Conservation (phyloP, 2,797 vertebrate genomes). For the Austrolebias charrua region DNA sequence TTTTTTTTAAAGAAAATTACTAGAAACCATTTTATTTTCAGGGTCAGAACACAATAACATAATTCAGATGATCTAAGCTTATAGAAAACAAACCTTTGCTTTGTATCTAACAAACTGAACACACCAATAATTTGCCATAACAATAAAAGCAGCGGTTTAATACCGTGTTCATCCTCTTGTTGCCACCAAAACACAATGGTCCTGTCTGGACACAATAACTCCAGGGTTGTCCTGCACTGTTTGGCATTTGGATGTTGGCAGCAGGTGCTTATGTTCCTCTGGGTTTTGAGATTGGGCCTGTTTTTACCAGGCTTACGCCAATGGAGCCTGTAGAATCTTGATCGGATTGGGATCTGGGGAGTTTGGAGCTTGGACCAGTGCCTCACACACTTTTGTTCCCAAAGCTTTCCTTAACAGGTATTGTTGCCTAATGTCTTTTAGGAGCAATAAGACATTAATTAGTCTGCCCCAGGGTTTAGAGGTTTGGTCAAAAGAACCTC, state of each 20-base stretch:
- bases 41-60: no score
- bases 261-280: background rate
- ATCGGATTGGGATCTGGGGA: conserved; percentile 5
- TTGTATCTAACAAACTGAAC: background rate
- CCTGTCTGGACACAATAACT: background rate
- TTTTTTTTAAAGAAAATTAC: background rate
- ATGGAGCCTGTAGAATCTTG: background rate
- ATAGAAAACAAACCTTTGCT: no score
- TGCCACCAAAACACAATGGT: background rate
- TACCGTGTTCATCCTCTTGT: background rate
- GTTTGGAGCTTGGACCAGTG: background rate
- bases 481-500: no score
- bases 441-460: background rate
- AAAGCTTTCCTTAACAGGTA: background rate
- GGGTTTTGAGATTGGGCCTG: background rate
- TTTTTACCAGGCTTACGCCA: background rate
- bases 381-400: background rate
- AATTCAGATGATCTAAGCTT: no score
- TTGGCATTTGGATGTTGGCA: background rate
- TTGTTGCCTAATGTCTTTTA: background rate
- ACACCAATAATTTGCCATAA: background rate
- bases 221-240: background rate
- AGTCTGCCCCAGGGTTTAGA: background rate
- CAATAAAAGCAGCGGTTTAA: background rate
- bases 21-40: background rate